Percentiles rank a stretch among this genome's conserved stretches.
Evolutionary conservation across 2,888 invertebrate genomes (phyloP).

Genomic region (Anthophora plumipes): DNA sequence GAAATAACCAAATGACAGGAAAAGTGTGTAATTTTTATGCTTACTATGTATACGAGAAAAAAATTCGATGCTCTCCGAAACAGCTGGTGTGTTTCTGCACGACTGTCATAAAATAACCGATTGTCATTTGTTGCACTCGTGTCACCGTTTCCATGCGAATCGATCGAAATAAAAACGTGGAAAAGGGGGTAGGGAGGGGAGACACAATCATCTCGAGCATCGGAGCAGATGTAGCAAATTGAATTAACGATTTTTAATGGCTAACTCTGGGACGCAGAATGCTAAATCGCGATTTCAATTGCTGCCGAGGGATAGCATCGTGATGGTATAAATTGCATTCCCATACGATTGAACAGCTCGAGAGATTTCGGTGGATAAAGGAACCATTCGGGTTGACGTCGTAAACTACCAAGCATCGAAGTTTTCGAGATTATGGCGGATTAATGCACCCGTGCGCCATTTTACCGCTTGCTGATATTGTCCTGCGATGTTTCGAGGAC

Average conservation of each 20-base stretch:
- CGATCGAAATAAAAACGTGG: background rate
- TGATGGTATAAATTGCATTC: conserved; percentile 36
- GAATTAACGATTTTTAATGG: conserved; percentile 60
- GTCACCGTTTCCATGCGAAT: background rate
- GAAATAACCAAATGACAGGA: too few species aligned
- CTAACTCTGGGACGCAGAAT: background rate
- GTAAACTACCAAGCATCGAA: conserved; percentile 32
- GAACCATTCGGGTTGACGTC: conserved; percentile 15
- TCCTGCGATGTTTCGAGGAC: background rate
- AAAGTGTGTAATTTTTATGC: too few species aligned
- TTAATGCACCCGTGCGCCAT: conserved; percentile 27
- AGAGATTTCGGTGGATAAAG: conserved; percentile 36
- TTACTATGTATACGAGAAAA: too few species aligned
- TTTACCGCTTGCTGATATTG: background rate
- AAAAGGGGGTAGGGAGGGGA: background rate
- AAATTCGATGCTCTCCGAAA: background rate
- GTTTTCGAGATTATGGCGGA: conserved; percentile 31
- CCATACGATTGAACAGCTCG: conserved; percentile 22
- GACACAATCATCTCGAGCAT: background rate
- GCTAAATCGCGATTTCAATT: conserved; percentile 47
- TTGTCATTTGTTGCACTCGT: background rate
- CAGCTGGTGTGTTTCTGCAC: background rate
- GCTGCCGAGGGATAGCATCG: background rate
- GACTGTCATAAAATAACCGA: background rate
- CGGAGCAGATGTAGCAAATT: conserved; percentile 41